Percentiles rank a stretch among this genome's conserved stretches.
These are phyloP conservation scores for Actenoides hombroni DNA, from an alignment of 2,113 vertebrate species.

Conservation along the genomic window DNA sequence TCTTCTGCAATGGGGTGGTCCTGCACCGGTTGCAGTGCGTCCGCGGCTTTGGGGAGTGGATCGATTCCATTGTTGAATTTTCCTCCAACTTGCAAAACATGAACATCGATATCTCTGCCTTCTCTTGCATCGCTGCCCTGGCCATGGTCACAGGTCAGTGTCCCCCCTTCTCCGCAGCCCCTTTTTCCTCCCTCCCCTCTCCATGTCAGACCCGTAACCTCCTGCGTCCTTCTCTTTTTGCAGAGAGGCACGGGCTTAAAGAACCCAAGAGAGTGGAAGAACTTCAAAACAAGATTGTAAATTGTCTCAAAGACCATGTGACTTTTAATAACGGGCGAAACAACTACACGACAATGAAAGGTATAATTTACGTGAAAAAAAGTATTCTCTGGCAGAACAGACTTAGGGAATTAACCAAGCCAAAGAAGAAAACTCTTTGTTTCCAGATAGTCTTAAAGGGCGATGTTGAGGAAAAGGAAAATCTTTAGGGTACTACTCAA, in stretches of 20 bases:
- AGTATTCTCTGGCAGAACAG: neutral
- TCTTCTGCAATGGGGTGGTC: conserved; percentile 98
- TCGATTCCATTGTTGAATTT: conserved; percentile 97
- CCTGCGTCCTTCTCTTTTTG: neutral
- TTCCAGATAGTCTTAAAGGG: neutral
- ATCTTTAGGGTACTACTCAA: neutral
- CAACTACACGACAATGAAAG: neutral
- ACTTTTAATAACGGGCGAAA: conserved; percentile 92
- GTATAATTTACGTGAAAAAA: neutral
- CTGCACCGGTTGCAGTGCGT: conserved; percentile 97
- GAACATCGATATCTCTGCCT: conserved; percentile 98
- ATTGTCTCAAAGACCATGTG: conserved; percentile 98
- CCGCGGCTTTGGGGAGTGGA: conserved; percentile 98
- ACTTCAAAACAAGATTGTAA: conserved; percentile 98
- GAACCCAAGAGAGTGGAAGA: conserved; percentile 98
- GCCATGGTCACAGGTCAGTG: conserved; percentile 98
- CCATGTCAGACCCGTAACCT: neutral
- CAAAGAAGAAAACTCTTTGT: neutral
- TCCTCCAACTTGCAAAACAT: conserved; percentile 98
- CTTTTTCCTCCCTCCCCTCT: neutral
- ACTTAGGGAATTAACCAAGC: neutral
- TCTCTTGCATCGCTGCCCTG: conserved; percentile 97
- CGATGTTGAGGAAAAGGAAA: neutral
- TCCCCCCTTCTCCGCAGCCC: neutral
- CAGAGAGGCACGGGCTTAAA: conserved; percentile 97